Base-by-base conservation (phyloP, 35 echinoderm and acorn worm species). In the Antedon bifida region DNA sequence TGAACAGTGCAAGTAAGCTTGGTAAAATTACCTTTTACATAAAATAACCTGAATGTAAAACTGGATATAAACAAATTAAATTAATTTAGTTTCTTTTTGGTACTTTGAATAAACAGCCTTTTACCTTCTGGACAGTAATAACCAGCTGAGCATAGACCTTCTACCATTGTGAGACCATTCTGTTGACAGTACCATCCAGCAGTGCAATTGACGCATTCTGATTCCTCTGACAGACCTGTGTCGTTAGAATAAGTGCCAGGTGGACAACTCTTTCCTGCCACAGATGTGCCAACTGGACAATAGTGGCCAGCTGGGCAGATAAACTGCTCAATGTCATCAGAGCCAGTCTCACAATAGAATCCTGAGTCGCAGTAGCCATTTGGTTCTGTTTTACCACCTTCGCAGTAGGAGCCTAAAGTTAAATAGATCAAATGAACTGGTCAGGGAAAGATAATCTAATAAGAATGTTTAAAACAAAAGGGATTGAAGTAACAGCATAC, bases 71-170 rank as follows among this genome's bases (percentile, higher is more conserved):
- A n/a, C n/a, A n/a, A n/a, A n/a, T n/a, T n/a, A n/a, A n/a, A n/a
- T n/a, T n/a, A n/a, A n/a, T n/a, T n/a, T n/a, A n/a, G n/a, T n/a
- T n/a, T n/a, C n/a, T n/a, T n/a, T n/a, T n/a, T n/a, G n/a, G n/a
- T n/a, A n/a, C n/a, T n/a, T n/a, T n/a, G n/a, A n/a, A n/a, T n/a
- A n/a, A n/a, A n/a, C n/a, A n/a, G n/a, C n/a, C n/a, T n/a, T n/a
- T n/a, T 84, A 96, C 94, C 94, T 97, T 91, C 90, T 21, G 85
- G 86, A 34, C 94, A 97, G 76, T 97, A 97, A 45, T 97, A 97
- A 3, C 94, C 94, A 23, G 81, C 84, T 23, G 86, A 81, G 42
- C 94, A 97, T 3, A 74, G 79, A 17, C 38, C 88, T 78, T 97
- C 94, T 64, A 87, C 90, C 30, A 85, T 79, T 0, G 90, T 90